phyloP scores from a whole-genome alignment of 37 sponge, comb jelly and placozoan genomes.

The Ianthella basta region DNA sequence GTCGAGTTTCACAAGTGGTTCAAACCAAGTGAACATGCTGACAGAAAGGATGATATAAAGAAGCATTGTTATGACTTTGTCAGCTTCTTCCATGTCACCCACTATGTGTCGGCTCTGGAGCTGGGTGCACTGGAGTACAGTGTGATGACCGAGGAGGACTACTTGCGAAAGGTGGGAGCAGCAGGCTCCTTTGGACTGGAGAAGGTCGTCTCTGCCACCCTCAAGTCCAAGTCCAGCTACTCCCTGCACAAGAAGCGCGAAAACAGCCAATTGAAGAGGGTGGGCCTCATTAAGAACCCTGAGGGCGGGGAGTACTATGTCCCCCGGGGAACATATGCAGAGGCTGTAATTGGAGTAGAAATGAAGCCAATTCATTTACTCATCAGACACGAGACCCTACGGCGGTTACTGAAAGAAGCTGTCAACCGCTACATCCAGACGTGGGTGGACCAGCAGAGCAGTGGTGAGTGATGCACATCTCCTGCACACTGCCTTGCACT shows the following conservation, averaged over 20 bases:
- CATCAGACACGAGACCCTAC: conserved; percentile 10
- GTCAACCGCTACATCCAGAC: conserved; percentile 39
- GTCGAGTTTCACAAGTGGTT: background rate
- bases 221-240: background rate
- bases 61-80: conserved; percentile 32
- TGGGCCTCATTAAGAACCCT: conserved; percentile 32
- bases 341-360: conserved; percentile 27
- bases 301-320: conserved; percentile 14
- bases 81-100: background rate
- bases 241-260: background rate
- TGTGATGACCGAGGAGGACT: conserved; percentile 45
- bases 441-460: conserved; percentile 47
- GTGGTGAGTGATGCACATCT: conserved; percentile 31
- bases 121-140: conserved; percentile 47
- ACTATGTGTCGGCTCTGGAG: conserved; percentile 37
- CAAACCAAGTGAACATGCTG: too few species aligned
- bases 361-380: conserved; percentile 27
- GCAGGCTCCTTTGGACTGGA: conserved; percentile 49
- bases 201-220: background rate
- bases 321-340: conserved; percentile 23
- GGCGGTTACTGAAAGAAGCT: conserved; percentile 16
- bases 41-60: too few species aligned
- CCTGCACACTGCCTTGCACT: background rate
- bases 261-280: background rate
- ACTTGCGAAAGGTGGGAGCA: background rate